Conservation (phyloP, 2,797 vertebrate species). For the Ptychobarbus kaznakovi region DNA sequence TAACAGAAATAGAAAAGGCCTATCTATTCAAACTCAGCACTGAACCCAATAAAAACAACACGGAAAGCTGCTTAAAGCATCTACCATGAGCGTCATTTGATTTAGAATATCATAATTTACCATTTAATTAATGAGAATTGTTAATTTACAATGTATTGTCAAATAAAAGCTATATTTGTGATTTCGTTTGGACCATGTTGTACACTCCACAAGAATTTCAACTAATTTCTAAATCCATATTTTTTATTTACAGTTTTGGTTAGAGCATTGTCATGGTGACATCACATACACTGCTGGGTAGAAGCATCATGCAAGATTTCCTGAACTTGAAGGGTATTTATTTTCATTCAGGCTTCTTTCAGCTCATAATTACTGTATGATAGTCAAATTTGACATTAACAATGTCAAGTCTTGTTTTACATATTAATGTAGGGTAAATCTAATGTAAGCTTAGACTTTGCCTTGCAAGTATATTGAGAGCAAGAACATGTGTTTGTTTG, state of each 20-base stretch:
- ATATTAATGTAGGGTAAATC: slow-evolving; percentile 41
- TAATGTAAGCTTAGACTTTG: slow-evolving; percentile 32
- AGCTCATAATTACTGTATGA: slow-evolving; percentile 7
- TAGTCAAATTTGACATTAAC: slow-evolving; percentile 25
- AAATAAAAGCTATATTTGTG: slow-evolving; percentile 28
- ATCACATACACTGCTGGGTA: slow-evolving; percentile 23
- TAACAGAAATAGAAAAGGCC: slow-evolving; percentile 72
- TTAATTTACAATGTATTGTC: slow-evolving; percentile 1
- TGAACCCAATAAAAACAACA: slow-evolving; percentile 60
- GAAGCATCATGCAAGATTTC: slow-evolving; percentile 41
- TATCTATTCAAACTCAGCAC: slow-evolving; percentile 68
- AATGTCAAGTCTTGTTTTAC: neutral
- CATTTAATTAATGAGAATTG: neutral
- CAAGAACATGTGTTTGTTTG: slow-evolving; percentile 18
- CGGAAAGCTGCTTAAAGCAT: slow-evolving; percentile 44
- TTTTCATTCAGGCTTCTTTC: slow-evolving; percentile 25
- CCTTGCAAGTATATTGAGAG: slow-evolving; percentile 35
- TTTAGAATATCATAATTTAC: neutral
- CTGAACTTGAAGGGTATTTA: slow-evolving; percentile 1
- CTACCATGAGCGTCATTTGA: slow-evolving; percentile 7
- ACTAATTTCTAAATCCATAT: slow-evolving; percentile 20
- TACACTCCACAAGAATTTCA: slow-evolving; percentile 43
- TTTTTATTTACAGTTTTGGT: slow-evolving; percentile 51
- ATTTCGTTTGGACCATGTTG: slow-evolving; percentile 1
- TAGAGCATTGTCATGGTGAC: slow-evolving; percentile 23